Conservation (phyloP, 2,113 vertebrate species). For the Australoheros scitulus region DNA sequence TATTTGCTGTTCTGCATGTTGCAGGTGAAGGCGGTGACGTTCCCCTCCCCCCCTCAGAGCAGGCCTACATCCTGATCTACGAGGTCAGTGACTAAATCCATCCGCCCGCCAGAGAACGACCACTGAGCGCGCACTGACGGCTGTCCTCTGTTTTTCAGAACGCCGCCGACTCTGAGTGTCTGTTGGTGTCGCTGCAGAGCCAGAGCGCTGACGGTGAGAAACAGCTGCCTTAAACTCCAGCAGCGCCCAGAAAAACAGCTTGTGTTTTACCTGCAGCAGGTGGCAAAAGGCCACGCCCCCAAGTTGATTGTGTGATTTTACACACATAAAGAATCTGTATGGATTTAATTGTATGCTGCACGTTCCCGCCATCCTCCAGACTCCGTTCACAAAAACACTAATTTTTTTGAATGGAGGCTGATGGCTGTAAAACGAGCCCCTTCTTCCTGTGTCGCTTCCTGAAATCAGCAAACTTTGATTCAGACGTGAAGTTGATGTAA, state of each 20-base stretch:
- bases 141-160: conserved; percentile 15
- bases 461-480: no score
- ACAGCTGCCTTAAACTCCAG: not conserved
- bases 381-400: no score
- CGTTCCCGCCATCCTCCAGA: no score
- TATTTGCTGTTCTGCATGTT: not conserved
- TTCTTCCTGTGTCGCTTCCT: no score
- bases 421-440: no score
- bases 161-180: not conserved
- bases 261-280: not conserved
- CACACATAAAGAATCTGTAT: no score
- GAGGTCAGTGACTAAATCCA: conserved; percentile 37
- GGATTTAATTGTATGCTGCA: no score
- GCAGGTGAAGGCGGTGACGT: not conserved
- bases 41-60: not conserved
- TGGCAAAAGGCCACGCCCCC: not conserved
- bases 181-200: conserved; percentile 9
- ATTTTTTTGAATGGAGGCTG: no score
- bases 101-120: not conserved
- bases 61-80: conserved; percentile 36
- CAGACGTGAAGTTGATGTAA: no score
- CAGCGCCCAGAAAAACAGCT: not conserved
- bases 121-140: not conserved
- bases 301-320: no score
- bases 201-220: not conserved